Evolutionary conservation across 1,140 invertebrate species (phyloP), one percentile per base, ranked within the genome.

Genomic region (Diachasmimorpha longicaudata): DNA sequence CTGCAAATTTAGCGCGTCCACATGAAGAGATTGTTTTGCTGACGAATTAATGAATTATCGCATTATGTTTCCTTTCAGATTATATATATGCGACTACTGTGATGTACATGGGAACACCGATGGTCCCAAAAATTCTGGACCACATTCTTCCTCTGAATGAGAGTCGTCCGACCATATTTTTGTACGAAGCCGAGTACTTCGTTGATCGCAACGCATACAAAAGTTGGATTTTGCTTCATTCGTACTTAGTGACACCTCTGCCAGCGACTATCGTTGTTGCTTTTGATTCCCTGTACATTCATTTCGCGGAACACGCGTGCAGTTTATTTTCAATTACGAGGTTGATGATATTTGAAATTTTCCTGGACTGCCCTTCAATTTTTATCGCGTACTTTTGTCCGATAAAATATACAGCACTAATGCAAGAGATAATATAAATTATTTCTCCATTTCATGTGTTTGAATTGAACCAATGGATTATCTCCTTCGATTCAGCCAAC

Each of bases 121-220:
- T 79, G 25, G 44, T 67, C 25, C 75, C 78, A 31, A 72, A 68
- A 44, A 52, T 79, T 37, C 71, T 77, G 16, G 67, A 79, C 67
- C 21, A 72, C n/a, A 68, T 77, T 42, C 11, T 76, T 13, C 78
- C 78, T 11, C 19, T 73, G 2, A 79, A 79, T 70, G 67, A 75
- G 66, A 70, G 70, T n/a, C 73, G 78, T 11, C 52, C 76, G 42
- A 69, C 4, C 19, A 58, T 55, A 4, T 67, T 71, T 70, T 48
- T 75, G 0, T 79, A 76, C 70, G 70, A 72, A 44, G 66, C 74
- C 2, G 48, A 79, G n/a, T 79, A 79, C 44, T 79, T 71, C 25
- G 67, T 79, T 10, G 76, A 79, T 73, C 39, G 73, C 13, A 39
- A 67, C 8, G 44, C 44, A 70, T 76, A 77, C 66, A 58, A 70